phyloP scores from a whole-genome alignment of 1,140 invertebrate genomes.

The Cydia splendana region DNA sequence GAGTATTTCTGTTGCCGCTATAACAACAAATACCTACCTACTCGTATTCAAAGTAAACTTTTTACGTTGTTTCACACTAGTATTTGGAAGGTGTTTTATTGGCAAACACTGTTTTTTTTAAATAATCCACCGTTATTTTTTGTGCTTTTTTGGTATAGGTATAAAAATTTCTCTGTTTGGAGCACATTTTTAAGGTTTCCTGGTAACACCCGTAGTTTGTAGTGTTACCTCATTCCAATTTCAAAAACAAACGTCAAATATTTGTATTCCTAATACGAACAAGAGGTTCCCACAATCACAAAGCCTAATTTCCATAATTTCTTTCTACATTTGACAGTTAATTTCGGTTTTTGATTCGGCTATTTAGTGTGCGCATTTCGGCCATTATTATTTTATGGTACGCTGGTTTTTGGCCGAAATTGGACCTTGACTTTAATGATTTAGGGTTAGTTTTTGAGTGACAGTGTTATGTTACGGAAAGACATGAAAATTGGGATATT shows the following conservation, averaged over 20 bases:
- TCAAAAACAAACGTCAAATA: not conserved
- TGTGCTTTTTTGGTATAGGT: too few species aligned
- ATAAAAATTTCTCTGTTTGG: too few species aligned
- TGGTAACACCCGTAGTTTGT: not conserved
- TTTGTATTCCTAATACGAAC: slow-evolving; percentile 7
- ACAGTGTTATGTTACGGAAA: not conserved
- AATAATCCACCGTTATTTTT: too few species aligned
- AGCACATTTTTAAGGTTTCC: too few species aligned
- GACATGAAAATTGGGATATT: slow-evolving; percentile 22
- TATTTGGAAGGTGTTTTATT: too few species aligned
- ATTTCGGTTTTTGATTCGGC: slow-evolving; percentile 27
- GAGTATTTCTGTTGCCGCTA: too few species aligned
- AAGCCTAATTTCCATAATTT: slow-evolving; percentile 29
- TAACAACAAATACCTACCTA: too few species aligned
- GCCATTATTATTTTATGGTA: slow-evolving; percentile 29
- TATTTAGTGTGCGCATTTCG: slow-evolving; percentile 12
- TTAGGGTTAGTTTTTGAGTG: not conserved
- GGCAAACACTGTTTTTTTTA: too few species aligned
- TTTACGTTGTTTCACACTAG: too few species aligned
- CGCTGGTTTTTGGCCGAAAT: not conserved
- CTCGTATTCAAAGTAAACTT: too few species aligned
- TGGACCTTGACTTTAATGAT: not conserved
- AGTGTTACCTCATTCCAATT: not conserved
- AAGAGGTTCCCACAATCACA: slow-evolving; percentile 15
- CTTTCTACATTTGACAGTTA: slow-evolving; percentile 28